These are phyloP conservation scores for Bursaphelenchus okinawaensis DNA, from an alignment of 2,888 invertebrate species.

Conservation along the genomic window DNA sequence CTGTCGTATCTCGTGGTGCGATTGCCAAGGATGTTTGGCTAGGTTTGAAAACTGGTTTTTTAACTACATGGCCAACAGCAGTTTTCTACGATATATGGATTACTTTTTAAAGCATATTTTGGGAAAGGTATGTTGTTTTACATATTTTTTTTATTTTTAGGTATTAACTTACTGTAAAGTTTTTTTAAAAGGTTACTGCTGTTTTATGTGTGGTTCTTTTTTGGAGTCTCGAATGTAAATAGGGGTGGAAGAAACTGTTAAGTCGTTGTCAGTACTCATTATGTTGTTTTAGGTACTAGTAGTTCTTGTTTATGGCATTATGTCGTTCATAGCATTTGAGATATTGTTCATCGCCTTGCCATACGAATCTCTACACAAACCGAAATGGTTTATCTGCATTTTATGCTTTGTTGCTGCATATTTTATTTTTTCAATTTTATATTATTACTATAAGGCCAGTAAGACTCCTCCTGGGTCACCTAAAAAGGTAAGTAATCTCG, in stretches of 20 bases:
- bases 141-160: not conserved
- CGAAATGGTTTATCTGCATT: conserved; percentile 17
- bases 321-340: conserved; percentile 26
- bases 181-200: not conserved
- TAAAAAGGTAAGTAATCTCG: conserved; percentile 14
- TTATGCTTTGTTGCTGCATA: conserved; percentile 26
- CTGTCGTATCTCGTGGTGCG: conserved; percentile 7
- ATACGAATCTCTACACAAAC: conserved; percentile 27
- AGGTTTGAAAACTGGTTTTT: conserved; percentile 4
- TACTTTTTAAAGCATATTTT: conserved; percentile 26
- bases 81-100: conserved; percentile 21
- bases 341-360: conserved; percentile 27
- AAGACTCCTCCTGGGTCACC: conserved; percentile 29
- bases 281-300: conserved; percentile 25
- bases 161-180: too few relatives aligned
- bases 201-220: too few relatives aligned
- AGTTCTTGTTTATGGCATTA: conserved; percentile 26
- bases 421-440: conserved; percentile 26
- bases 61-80: not conserved
- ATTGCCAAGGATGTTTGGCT: not conserved
- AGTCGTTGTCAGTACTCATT: not conserved
- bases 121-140: conserved; percentile 20
- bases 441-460: conserved; percentile 28
- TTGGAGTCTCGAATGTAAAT: too few relatives aligned
- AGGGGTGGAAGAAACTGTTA: not conserved